Evolutionary conservation across 1,140 invertebrate species (phyloP).

Genomic region (Tetramorium alpestre): DNA sequence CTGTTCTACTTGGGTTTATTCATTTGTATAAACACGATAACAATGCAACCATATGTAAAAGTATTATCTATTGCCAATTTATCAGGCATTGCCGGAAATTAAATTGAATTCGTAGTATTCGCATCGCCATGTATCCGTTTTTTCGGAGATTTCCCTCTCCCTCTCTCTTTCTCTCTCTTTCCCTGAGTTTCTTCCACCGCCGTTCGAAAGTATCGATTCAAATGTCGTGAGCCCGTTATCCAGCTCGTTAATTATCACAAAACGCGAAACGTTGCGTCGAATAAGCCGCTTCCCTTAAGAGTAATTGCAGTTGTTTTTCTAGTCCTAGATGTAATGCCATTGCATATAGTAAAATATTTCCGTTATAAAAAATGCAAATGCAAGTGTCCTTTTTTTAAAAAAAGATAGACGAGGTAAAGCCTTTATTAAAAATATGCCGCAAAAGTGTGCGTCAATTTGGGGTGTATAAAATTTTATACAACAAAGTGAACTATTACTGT

Average conservation of each 20-base stretch:
- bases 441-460: slow-evolving; percentile 3
- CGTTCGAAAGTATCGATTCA: slow-evolving; percentile 1
- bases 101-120: background rate
- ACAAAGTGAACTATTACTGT: background rate
- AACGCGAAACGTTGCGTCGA: slow-evolving; percentile 8
- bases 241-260: slow-evolving; percentile 39
- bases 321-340: slow-evolving; percentile 1
- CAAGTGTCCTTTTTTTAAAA: background rate
- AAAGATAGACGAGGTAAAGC: background rate
- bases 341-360: background rate
- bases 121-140: background rate
- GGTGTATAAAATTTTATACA: slow-evolving; percentile 8
- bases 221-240: background rate
- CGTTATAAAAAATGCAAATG: slow-evolving; percentile 29
- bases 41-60: background rate
- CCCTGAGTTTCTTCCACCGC: slow-evolving; percentile 28
- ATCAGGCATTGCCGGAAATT: background rate
- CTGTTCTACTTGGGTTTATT: too few species aligned
- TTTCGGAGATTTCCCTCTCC: background rate
- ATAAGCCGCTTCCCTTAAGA: background rate
- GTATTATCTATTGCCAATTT: background rate
- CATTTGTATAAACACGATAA: background rate
- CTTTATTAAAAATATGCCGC: slow-evolving; percentile 38
- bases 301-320: slow-evolving; percentile 45
- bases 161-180: background rate